These are phyloP conservation scores for Epinotia ramella DNA, from an alignment of 2,888 invertebrate species.

Conservation along the genomic window DNA sequence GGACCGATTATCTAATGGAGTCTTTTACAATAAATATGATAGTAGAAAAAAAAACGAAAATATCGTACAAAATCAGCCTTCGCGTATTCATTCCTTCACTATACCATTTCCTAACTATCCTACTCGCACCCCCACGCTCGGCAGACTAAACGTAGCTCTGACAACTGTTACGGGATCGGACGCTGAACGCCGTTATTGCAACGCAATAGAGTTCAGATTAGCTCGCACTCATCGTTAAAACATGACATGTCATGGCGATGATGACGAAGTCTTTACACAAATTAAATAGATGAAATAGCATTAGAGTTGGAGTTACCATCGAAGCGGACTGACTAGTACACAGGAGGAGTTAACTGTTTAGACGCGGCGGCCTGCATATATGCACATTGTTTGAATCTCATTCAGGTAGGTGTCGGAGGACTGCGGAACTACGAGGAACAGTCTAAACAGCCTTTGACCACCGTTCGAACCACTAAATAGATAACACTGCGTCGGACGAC, in stretches of 20 bases:
- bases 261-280: constrained; percentile 15
- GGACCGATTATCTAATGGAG: constrained; percentile 38
- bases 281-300: constrained; percentile 40
- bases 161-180: constrained; percentile 3
- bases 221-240: constrained; percentile 14
- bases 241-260: constrained; percentile 38
- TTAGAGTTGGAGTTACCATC: constrained; percentile 50
- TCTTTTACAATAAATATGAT: constrained; percentile 45
- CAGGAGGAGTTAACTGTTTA: constrained; percentile 37
- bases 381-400: constrained; percentile 24
- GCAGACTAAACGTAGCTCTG: constrained; percentile 26
- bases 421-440: constrained; percentile 2
- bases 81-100: constrained; percentile 66
- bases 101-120: constrained; percentile 64
- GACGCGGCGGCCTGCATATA: constrained; percentile 3
- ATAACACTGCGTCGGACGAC: constrained; percentile 6
- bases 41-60: constrained; percentile 55
- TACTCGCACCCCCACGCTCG: constrained; percentile 36
- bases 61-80: constrained; percentile 77
- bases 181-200: constrained; percentile 22
- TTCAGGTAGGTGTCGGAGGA: constrained; percentile 12
- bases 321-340: constrained; percentile 66
- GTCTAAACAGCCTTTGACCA: constrained; percentile 26
- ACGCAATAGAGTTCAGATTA: constrained; percentile 49
- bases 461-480: constrained; percentile 27